Evolutionary conservation across 2,888 invertebrate genomes (phyloP), one percentile per base, ranked within the genome.

Genomic region (Epirrhoe tristata): DNA sequence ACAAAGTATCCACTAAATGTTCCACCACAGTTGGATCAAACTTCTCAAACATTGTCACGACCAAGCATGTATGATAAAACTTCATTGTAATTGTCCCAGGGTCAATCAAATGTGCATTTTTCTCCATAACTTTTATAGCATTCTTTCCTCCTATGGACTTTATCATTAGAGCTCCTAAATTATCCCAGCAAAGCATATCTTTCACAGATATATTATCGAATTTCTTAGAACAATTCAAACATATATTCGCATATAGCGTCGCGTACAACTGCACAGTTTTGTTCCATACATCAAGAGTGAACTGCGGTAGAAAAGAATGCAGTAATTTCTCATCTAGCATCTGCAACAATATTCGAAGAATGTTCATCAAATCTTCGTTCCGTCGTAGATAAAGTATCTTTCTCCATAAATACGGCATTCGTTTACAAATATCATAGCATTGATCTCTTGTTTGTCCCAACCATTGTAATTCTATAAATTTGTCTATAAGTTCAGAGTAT

Each of bases 351-450:
- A 95, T 85, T 70, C 94, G 90, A 66, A 96, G 74, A 36, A 94
- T 84, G 73, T 91, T 93, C 70, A 93, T 78, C n/a, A 94, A 78
- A 69, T 94, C 90, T 73, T 94, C 92, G 48, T 92, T 90, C 62
- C 90, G 81, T 74, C 92, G 85, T 65, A 94, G 78, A 63, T 92
- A 88, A 24, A 96, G 82, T 72, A 95, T 94, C 73, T 94, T 94
- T 62, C 93, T 90, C 95, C 95, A 96, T 78, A 96, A 88, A 74
- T 94, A 95, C 54, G 96, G 96, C 91, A 96, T 94, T 73, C 87
- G 86, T 74, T 92, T 94, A 71, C 95, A 95, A 50, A 95, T 87
- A 73, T 91, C 89, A 48, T 94, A 91, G 71, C 94, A 94, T 53
- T 90, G 89, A 3, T 91, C 88, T 46, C 87, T 83, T 0, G 89